phyloP scores from a whole-genome alignment of 2,888 invertebrate genomes.

The Platycheirus rosarum region DNA sequence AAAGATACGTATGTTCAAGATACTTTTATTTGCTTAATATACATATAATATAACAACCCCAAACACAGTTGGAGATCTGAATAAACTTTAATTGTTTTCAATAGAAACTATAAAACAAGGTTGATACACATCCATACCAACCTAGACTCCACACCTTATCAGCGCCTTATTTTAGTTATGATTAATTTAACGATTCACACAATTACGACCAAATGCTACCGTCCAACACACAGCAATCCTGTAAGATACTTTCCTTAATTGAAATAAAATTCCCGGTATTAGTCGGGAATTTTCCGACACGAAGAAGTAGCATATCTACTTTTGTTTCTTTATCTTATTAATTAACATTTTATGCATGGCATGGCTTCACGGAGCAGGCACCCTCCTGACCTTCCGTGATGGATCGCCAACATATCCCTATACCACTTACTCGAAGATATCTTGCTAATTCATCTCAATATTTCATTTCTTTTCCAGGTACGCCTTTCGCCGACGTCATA shows the following conservation, averaged over 20 bases:
- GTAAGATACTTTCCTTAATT: conserved; percentile 62
- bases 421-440: conserved; percentile 43
- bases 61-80: background rate
- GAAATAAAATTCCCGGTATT: conserved; percentile 65
- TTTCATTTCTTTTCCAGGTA: conserved; percentile 72
- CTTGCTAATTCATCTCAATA: conserved; percentile 65
- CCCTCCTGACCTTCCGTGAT: conserved; percentile 21
- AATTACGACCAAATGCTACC: conserved; percentile 54
- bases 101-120: conserved; percentile 33
- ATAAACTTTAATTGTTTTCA: conserved; percentile 54
- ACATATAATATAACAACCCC: too few species aligned
- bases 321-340: conserved; percentile 60
- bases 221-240: conserved; percentile 5
- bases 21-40: too few species aligned
- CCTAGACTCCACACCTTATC: conserved; percentile 41
- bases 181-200: conserved; percentile 67
- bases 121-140: conserved; percentile 21
- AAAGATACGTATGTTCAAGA: too few species aligned
- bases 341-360: conserved; percentile 72
- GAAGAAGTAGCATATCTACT: conserved; percentile 32
- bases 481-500: conserved; percentile 67
- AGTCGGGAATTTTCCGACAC: conserved; percentile 59
- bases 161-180: conserved; percentile 67
- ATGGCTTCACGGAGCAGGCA: conserved; percentile 55
- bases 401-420: conserved; percentile 24